Conservation (phyloP, 2,888 invertebrate species). For the Ormyrus thymus region DNA sequence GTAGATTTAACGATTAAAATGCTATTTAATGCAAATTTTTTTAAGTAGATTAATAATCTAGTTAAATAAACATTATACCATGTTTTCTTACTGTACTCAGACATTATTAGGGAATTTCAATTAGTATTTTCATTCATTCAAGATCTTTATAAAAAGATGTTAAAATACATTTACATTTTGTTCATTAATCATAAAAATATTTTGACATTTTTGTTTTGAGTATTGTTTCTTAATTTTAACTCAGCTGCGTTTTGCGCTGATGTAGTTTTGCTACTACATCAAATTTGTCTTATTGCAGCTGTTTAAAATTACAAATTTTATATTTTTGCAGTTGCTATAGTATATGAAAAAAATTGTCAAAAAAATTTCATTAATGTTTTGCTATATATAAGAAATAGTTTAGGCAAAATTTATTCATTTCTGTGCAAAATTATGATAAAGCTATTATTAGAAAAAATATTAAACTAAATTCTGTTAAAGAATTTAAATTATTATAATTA, state of each 20-base stretch:
- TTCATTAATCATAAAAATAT: too few species aligned
- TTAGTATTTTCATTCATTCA: too few species aligned
- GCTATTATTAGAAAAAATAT: not conserved
- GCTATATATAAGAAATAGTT: not conserved
- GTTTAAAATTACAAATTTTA: slow-evolving; percentile 35
- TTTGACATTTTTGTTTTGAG: too few species aligned
- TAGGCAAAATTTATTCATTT: not conserved
- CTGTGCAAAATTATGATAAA: not conserved
- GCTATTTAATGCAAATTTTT: too few species aligned
- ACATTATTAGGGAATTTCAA: too few species aligned
- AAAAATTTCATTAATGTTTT: slow-evolving; percentile 22
- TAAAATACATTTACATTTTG: too few species aligned
- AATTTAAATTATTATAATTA: not conserved
- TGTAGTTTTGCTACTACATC: slow-evolving; percentile 13
- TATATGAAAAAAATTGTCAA: slow-evolving; percentile 21
- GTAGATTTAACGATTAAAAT: slow-evolving; percentile 22
- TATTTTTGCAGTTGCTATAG: slow-evolving; percentile 43
- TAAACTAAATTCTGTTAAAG: not conserved
- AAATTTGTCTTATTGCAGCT: not conserved
- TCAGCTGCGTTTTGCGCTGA: slow-evolving; percentile 19
- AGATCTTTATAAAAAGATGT: not conserved
- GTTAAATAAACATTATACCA: too few species aligned
- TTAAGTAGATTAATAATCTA: too few species aligned
- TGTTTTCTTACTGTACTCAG: too few species aligned
- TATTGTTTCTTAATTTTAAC: not conserved